These are phyloP conservation scores for Epiblema foenella DNA, from an alignment of 2,888 invertebrate species.

Conservation along the genomic window DNA sequence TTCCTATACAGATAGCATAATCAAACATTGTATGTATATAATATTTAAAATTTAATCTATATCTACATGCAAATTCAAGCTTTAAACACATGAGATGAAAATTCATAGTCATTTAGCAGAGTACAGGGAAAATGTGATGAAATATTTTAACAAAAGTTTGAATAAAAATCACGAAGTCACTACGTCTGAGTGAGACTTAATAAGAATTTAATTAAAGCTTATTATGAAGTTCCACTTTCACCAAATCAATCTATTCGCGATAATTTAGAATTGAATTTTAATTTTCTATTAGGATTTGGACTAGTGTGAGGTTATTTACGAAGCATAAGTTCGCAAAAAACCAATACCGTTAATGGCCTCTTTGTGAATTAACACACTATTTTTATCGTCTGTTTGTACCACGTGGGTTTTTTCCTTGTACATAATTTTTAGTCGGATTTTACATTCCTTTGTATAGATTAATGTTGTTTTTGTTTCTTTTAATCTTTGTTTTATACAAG, in stretches of 20 bases:
- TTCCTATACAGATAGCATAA: neutral
- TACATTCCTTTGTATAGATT: too few relatives aligned
- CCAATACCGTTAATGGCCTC: conserved; percentile 3
- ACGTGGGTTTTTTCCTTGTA: too few relatives aligned
- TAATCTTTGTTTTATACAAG: too few relatives aligned
- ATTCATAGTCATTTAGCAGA: conserved; percentile 9
- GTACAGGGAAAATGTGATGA: conserved; percentile 13
- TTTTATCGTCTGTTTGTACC: neutral
- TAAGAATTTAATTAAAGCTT: conserved; percentile 43
- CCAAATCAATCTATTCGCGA: conserved; percentile 34
- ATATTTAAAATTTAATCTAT: neutral
- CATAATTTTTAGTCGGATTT: too few relatives aligned
- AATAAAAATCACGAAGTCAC: conserved; percentile 37
- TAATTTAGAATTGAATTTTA: conserved; percentile 38
- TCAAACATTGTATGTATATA: neutral
- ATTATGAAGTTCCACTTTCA: conserved; percentile 42
- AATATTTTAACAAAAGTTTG: conserved; percentile 47
- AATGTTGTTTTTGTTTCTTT: too few relatives aligned
- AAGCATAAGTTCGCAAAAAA: conserved; percentile 23
- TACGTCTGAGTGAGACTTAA: conserved; percentile 28
- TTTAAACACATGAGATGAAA: neutral
- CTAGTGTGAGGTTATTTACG: neutral
- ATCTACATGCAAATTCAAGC: neutral
- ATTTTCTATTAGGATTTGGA: conserved; percentile 29
- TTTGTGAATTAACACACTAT: neutral